Evolutionary conservation across 64 coral and sea anemone species (phyloP).

Genomic region (Montipora sp.): DNA sequence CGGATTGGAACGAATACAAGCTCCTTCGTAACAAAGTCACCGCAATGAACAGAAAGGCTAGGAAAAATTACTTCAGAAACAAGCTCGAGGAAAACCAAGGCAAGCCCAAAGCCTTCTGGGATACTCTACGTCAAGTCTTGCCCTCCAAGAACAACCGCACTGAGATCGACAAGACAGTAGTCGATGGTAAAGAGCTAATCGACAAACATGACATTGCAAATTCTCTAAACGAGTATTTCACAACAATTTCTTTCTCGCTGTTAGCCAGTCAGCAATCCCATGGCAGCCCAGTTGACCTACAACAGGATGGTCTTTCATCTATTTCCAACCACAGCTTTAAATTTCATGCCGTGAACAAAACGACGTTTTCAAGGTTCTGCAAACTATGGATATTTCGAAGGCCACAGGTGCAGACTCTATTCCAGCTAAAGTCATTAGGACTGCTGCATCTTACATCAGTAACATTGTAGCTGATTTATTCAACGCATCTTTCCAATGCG

Average conservation of each 20-base stretch:
- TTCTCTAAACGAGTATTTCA: conserved; percentile 41
- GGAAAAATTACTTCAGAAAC: background rate
- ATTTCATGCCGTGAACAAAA: background rate
- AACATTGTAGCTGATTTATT: background rate
- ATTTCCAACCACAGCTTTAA: background rate
- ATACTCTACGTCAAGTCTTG: conserved; percentile 41
- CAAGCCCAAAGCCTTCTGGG: conserved; percentile 45
- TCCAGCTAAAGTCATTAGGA: conserved; percentile 35
- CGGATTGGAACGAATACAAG: too few species aligned
- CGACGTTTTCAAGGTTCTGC: conserved; percentile 18
- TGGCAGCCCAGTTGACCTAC: background rate
- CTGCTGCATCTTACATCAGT: background rate
- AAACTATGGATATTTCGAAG: conserved; percentile 31
- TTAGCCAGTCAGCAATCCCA: background rate
- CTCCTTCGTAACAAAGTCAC: too few species aligned
- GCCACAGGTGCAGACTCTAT: conserved; percentile 61
- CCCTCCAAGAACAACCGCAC: conserved; percentile 25
- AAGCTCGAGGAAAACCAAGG: conserved; percentile 50
- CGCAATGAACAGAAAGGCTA: background rate
- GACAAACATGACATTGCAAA: conserved; percentile 17
- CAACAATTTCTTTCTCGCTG: background rate
- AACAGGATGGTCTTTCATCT: background rate
- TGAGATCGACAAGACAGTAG: conserved; percentile 40
- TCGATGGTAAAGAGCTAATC: conserved; percentile 49
- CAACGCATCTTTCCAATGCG: conserved; percentile 43